Evolutionary conservation across 2,888 invertebrate species (phyloP), one percentile per base, ranked within the genome.

Genomic region (Cosmia pyralina): DNA sequence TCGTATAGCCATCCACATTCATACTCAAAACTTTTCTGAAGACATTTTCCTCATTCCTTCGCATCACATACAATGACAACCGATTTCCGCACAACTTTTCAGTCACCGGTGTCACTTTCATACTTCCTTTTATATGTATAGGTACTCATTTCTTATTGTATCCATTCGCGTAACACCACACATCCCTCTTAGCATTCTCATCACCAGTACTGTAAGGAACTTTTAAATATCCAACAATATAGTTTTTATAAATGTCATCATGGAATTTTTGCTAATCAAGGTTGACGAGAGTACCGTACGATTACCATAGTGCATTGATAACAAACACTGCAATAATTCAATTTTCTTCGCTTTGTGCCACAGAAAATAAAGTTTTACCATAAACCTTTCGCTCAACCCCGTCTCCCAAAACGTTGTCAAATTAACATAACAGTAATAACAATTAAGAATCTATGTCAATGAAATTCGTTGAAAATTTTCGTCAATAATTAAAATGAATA

Each of bases 391-490:
- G 5, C 13, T n/a, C n/a, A 4, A 28, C n/a, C 28, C n/a, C 19
- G n/a, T 17, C 15, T 38, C 17, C 15, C 17, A 52, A 52, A 79
- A 72, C 38, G 46, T 52, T n/a, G 46, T 38, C 2, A 75, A 72
- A 19, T 52, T 28, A 46, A 38, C 34, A 58, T 50, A 46, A 71
- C 57, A 44, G 50, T 57, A 71, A 58, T 50, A 52, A 28, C 19
- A 28, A 38, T 65, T 46, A 58, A 72, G n/a, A 72, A 59, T 46
- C n/a, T 58, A 58, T 48, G 66, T 52, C 52, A 79, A 75, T 62
- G 41, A 82, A 65, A 64, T 72, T 58, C 62, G 50, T 52, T 48
- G 19, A 70, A 64, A 11, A 68, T 59, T 75, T 62, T 53, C 60
- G 55, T 55, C 50, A 65, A 66, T 58, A 68, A 75, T 60, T 62